A percentile compares a stretch with the other conserved stretches of the same genome.
phyloP scores from a whole-genome alignment of 2,888 invertebrate species.

The Mythimna albipuncta region DNA sequence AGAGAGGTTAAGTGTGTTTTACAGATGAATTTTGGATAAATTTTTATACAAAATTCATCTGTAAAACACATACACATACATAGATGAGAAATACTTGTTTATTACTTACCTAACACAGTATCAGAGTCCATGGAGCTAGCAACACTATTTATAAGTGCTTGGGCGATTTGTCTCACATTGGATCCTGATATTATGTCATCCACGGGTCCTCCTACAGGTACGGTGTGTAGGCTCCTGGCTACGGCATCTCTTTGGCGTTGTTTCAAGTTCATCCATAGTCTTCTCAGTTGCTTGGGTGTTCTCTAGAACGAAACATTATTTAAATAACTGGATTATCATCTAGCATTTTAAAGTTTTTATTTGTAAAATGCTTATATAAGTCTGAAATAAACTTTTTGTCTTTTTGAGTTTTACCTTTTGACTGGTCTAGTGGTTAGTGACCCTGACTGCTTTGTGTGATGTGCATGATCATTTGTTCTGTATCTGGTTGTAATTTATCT shows the following conservation, averaged over 20 bases:
- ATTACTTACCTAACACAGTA: slow-evolving; percentile 19
- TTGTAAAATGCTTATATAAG: too few species aligned
- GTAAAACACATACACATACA: too few species aligned
- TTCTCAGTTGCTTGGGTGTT: slow-evolving; percentile 46
- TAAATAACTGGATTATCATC: not conserved
- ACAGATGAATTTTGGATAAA: too few species aligned
- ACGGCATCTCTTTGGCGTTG: slow-evolving; percentile 20
- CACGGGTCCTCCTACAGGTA: not conserved
- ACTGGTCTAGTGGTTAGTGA: too few species aligned
- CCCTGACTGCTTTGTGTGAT: too few species aligned
- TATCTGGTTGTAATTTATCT: too few species aligned
- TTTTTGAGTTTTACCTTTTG: too few species aligned
- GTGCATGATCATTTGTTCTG: too few species aligned
- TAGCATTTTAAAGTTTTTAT: not conserved
- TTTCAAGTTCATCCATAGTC: slow-evolving; percentile 51
- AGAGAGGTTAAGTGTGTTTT: too few species aligned
- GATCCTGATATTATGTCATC: slow-evolving; percentile 20
- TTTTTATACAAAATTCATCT: too few species aligned
- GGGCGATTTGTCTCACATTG: not conserved
- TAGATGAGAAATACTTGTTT: not conserved
- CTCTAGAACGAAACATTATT: slow-evolving; percentile 15
- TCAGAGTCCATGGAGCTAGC: slow-evolving; percentile 41
- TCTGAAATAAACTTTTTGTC: too few species aligned
- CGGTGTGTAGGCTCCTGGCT: not conserved
- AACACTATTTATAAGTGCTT: not conserved